Evolutionary conservation across 1,140 invertebrate genomes (phyloP), one percentile per base, ranked within the genome.

Genomic region (Hyles vespertilio): DNA sequence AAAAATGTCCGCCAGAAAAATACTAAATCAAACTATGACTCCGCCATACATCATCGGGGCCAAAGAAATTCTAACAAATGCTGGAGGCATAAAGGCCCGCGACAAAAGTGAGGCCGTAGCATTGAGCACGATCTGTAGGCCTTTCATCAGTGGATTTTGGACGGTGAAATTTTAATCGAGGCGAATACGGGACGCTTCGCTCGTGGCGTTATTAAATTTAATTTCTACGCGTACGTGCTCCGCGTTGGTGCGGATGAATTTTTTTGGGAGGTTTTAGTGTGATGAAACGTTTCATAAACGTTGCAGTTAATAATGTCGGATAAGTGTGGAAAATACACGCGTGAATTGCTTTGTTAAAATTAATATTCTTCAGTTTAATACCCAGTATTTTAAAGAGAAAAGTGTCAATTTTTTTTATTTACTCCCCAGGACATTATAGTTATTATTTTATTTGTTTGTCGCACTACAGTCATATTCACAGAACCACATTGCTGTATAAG

Each of bases 31-130:
- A 48, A 48, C 46, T 48, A 48, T 48, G n/a, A 48, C 46, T 48
- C 7, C n/a, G n/a, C 46, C 46, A 40, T 40, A 40, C 8, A 40
- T 40, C 36, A 40, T 40, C 47, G 6, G n/a, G 5, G n/a, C 47
- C 47, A 51, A 51, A 51, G 50, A 33, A 51, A 51, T 51, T 51
- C 50, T 51, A 51, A 51, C 50, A 51, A 51, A 32, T 51, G 50
- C 7, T 32, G 5, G 22, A 32, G 33, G 8, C 32, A 32, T 32
- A 51, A 51, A 7, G 32, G 8, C 10, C 33, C 10, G 32, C 33
- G 50, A 51, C 50, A 33, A 51, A 51, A 51, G 50, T 51, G 50
- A 12, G 50, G 33, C 50, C 50, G 4, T 32, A 12, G n/a, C 22
- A 51, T 51, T 51, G 32, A 33, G 33, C 33, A 7, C 33, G 50